Conservation (phyloP, 1,140 invertebrate genomes). For the Pseudoatta argentina region DNA sequence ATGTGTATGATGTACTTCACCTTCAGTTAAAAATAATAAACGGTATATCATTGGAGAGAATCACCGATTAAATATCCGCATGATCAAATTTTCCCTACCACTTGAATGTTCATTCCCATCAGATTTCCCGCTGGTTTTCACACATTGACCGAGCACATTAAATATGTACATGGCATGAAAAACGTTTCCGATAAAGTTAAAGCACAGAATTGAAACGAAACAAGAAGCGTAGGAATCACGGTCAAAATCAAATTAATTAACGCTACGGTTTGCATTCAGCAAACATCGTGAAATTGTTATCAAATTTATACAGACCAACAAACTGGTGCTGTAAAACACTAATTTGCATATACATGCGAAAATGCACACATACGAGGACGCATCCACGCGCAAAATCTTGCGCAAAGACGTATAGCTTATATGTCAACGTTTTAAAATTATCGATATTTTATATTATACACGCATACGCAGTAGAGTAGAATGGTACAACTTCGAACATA, state of each 20-base stretch:
- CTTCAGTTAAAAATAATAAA: not conserved
- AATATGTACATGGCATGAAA: slow-evolving; percentile 33
- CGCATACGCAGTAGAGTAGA: too few relatives aligned
- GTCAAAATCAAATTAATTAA: slow-evolving; percentile 39
- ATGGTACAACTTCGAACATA: too few relatives aligned
- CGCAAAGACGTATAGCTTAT: not conserved
- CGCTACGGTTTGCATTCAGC: not conserved
- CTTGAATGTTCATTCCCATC: not conserved
- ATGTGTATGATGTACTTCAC: not conserved
- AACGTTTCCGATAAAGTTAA: slow-evolving; percentile 41
- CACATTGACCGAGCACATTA: not conserved
- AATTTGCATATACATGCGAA: not conserved
- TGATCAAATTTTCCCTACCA: slow-evolving; percentile 3
- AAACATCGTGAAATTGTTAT: slow-evolving; percentile 45
- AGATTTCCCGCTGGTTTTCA: slow-evolving; percentile 6
- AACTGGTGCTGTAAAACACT: slow-evolving; percentile 2
- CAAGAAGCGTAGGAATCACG: slow-evolving; percentile 23
- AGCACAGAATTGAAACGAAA: slow-evolving; percentile 16
- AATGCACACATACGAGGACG: not conserved
- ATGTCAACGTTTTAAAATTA: not conserved
- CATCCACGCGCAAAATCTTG: not conserved
- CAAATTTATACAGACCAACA: slow-evolving; percentile 26
- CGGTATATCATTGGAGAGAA: not conserved
- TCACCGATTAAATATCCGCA: not conserved
- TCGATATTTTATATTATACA: not conserved